These are phyloP conservation scores for Merluccius polli DNA, from an alignment of 2,797 vertebrate species.

Conservation along the genomic window DNA sequence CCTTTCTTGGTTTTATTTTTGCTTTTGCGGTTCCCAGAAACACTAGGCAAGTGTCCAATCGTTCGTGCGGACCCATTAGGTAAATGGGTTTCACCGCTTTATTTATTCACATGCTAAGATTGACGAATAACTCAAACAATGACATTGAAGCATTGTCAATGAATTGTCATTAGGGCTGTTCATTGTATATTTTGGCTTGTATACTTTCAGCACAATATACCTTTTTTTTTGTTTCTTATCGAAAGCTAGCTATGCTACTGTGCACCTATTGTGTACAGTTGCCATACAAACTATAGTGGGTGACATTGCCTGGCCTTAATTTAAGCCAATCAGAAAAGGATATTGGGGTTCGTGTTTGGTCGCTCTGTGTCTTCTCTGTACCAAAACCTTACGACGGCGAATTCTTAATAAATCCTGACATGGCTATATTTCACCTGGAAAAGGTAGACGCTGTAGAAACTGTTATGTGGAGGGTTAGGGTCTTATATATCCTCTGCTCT, in stretches of 20 bases:
- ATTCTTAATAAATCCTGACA: background rate
- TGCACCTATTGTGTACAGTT: no score
- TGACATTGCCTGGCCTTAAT: background rate
- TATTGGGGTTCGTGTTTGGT: background rate
- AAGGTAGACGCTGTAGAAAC: background rate
- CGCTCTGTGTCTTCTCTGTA: background rate
- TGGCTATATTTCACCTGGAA: background rate
- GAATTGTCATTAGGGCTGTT: background rate
- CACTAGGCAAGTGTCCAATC: background rate
- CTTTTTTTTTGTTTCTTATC: background rate
- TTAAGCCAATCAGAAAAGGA: background rate
- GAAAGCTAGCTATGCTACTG: background rate
- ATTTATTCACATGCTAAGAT: background rate
- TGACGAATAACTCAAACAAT: background rate
- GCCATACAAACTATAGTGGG: no score
- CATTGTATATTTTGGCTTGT: background rate
- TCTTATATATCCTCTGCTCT: background rate
- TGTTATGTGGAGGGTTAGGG: background rate
- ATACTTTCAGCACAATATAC: background rate
- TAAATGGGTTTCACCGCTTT: background rate
- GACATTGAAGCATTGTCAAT: background rate
- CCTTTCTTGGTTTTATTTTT: slow-evolving; percentile 1
- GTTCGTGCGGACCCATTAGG: background rate
- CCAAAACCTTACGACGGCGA: background rate
- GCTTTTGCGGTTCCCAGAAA: background rate